These are phyloP conservation scores for Gnathonemus longibarbis DNA, from an alignment of 2,113 vertebrate species.

Conservation along the genomic window DNA sequence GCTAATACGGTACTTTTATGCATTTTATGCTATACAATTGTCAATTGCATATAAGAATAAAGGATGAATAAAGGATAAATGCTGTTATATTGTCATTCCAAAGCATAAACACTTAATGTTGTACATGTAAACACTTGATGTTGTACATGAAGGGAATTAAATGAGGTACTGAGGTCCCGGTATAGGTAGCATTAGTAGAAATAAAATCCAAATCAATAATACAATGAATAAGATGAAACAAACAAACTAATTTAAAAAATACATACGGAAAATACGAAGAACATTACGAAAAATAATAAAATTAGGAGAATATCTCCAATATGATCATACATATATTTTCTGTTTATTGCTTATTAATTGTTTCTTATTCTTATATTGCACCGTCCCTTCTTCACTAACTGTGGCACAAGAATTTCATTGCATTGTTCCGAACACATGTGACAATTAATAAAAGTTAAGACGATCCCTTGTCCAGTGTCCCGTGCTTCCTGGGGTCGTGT, in stretches of 20 bases:
- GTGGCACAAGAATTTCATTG: background rate
- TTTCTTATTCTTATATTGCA: background rate
- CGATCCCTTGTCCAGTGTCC: background rate
- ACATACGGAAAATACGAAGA: too few relatives aligned
- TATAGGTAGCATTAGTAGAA: background rate
- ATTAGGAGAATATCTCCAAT: too few relatives aligned
- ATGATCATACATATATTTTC: too few relatives aligned
- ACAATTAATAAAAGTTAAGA: background rate
- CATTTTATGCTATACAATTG: background rate
- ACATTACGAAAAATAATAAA: too few relatives aligned
- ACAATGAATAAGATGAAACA: background rate
- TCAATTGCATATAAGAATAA: background rate
- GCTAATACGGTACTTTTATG: background rate
- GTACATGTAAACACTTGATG: background rate
- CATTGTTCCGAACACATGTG: background rate
- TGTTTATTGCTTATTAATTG: too few relatives aligned
- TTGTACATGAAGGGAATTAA: background rate
- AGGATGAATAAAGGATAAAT: too few relatives aligned
- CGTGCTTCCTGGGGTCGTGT: background rate
- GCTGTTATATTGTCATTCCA: background rate
- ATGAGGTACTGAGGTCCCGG: background rate
- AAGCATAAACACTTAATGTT: too few relatives aligned
- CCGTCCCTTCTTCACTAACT: background rate
- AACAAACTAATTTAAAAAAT: too few relatives aligned
- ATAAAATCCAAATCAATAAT: background rate